Percentiles rank a stretch among this genome's conserved stretches.
phyloP scores from a whole-genome alignment of 1,140 invertebrate genomes.

The Ditylenchus dipsaci region DNA sequence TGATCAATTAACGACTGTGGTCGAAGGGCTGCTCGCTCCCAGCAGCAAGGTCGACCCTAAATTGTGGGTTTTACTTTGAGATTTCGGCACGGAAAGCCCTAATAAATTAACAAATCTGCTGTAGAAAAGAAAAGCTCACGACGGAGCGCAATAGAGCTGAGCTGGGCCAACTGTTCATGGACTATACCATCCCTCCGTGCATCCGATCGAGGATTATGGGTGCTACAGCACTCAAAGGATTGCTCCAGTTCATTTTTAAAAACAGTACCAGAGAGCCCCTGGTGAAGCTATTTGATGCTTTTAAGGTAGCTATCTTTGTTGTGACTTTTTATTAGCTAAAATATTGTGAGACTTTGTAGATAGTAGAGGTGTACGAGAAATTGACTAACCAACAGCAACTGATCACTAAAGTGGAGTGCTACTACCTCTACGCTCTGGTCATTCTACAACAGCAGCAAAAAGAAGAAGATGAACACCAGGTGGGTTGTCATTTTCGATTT shows the following conservation, averaged over 20 bases:
- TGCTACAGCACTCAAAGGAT: neutral
- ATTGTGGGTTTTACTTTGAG: conserved; percentile 8
- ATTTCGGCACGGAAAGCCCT: neutral
- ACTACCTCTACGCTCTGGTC: conserved; percentile 19
- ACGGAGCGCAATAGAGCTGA: conserved; percentile 13
- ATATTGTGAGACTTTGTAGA: neutral
- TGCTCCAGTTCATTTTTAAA: conserved; percentile 28
- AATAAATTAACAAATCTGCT: neutral
- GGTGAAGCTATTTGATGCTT: conserved; percentile 15
- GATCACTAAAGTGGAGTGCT: conserved; percentile 18
- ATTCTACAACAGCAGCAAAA: conserved; percentile 12
- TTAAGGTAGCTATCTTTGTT: conserved; percentile 7
- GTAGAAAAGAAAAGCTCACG: conserved; percentile 11
- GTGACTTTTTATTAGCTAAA: neutral
- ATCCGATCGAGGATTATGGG: conserved; percentile 9
- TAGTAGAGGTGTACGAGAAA: conserved; percentile 18
- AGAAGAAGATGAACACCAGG: conserved; percentile 8
- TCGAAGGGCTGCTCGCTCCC: conserved; percentile 7
- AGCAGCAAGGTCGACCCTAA: conserved; percentile 21
- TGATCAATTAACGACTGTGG: conserved; percentile 11
- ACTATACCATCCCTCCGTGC: conserved; percentile 16
- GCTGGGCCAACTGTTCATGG: conserved; percentile 27
- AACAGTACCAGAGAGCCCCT: conserved; percentile 10
- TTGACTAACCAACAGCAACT: neutral
- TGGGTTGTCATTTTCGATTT: neutral